Conservation (phyloP, 2,113 vertebrate genomes). For the Salminus brasiliensis region DNA sequence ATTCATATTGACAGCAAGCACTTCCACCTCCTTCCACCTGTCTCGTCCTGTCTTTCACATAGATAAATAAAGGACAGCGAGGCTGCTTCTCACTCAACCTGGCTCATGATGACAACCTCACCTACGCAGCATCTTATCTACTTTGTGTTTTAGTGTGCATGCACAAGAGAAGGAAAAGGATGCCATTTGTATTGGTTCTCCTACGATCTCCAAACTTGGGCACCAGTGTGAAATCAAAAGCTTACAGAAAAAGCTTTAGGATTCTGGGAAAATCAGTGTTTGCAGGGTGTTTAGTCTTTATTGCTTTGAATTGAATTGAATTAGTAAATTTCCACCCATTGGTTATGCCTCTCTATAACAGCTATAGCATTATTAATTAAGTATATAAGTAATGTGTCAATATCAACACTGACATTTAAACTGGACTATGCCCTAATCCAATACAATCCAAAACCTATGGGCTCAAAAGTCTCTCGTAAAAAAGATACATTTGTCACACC, state of each 20-base stretch:
- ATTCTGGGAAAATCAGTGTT: not conserved
- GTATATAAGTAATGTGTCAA: no score
- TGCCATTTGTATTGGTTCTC: no score
- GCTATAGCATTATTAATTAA: no score
- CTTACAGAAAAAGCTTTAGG: no score
- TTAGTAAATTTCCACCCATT: no score
- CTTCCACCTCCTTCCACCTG: slow-evolving; percentile 53
- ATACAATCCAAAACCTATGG: not conserved
- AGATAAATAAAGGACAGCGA: slow-evolving; percentile 32
- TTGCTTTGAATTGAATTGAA: no score
- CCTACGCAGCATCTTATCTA: not conserved
- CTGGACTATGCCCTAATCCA: not conserved
- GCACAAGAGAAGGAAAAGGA: not conserved
- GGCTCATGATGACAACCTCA: not conserved
- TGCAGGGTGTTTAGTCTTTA: not conserved
- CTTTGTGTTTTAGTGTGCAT: not conserved
- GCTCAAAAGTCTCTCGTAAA: not conserved
- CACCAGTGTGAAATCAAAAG: no score
- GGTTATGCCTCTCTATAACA: no score
- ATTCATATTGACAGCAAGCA: slow-evolving; percentile 69
- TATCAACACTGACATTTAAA: not conserved
- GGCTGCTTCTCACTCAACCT: not conserved
- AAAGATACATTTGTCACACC: not conserved
- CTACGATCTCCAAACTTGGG: not conserved
- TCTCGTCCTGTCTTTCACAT: slow-evolving; percentile 37